A percentile compares a stretch with the other conserved stretches of the same genome.
These are phyloP conservation scores for Bolinopsis microptera DNA, from an alignment of 37 sponge, comb jelly and placozoan genomes.

Conservation along the genomic window DNA sequence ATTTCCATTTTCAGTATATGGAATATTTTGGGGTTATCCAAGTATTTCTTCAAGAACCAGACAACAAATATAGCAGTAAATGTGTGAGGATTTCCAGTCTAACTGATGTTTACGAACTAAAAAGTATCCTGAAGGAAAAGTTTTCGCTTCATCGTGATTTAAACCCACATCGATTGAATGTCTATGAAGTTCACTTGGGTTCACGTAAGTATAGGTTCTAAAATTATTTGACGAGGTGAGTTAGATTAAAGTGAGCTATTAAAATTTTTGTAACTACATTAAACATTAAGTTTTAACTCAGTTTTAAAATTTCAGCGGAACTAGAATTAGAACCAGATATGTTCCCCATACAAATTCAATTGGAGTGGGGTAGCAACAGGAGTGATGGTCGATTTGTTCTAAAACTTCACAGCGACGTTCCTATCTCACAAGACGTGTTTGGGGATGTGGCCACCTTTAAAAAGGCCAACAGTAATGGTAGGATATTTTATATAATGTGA, in stretches of 20 bases:
- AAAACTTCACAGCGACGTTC: conserved; percentile 5
- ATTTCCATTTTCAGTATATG: conserved; percentile 57
- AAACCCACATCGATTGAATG: neutral
- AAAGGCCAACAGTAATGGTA: conserved; percentile 54
- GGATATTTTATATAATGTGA: neutral
- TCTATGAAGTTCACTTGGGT: conserved; percentile 34
- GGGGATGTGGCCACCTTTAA: conserved; percentile 60
- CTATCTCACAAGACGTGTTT: conserved; percentile 25
- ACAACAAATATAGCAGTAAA: conserved; percentile 25
- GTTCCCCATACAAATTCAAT: conserved; percentile 30
- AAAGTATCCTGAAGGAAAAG: conserved; percentile 52
- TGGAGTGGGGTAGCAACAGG: neutral
- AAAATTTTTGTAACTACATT: too few species aligned
- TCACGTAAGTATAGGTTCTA: neutral
- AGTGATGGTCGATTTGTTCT: conserved; percentile 48
- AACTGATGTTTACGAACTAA: conserved; percentile 15
- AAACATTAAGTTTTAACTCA: too few species aligned
- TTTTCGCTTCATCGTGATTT: conserved; percentile 13
- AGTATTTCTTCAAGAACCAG: conserved; percentile 46
- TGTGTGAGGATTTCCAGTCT: conserved; percentile 58
- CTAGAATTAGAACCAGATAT: neutral
- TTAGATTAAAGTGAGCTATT: too few species aligned
- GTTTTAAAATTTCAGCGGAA: too few species aligned
- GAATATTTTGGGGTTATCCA: conserved; percentile 56
- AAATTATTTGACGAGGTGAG: too few species aligned